Evolutionary conservation across 2,113 vertebrate species (phyloP), one percentile per base, ranked within the genome.

Genomic region (Lamprologus lemairii): DNA sequence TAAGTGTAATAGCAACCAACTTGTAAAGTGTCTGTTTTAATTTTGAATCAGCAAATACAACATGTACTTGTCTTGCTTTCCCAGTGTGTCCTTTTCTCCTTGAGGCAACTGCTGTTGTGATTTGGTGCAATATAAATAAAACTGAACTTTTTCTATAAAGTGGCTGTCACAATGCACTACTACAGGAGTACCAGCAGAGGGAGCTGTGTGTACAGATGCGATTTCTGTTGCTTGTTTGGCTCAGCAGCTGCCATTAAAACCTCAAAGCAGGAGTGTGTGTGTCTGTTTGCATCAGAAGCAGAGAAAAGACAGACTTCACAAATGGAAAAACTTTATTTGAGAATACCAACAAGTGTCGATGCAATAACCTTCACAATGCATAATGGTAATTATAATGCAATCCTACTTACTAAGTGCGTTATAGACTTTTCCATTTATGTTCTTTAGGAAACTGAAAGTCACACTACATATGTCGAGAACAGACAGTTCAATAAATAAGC

Each of bases 251-350:
- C 7, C 3, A 23, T 21, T 9, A 5, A 31, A 42, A 60, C 19
- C 9, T 45, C 16, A 31, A 40, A 79, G 33, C 33, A 68, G 60
- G 10, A 10, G n/a, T 73, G 19, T 33, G 19, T 31, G 23, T 68
- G 75, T 73, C 53, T 68, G 63, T 21, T 26, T 68, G 71, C 37
- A 19, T 53, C 55, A 6, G 19, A 83, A 23, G n/a, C 21, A 93
- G 78, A 94, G 47, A 94, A 90, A 92, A 84, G 82, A 90, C 92
- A 87, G 83, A 80, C 49, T 86, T 96, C 94, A 96, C 96, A 96
- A 96, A 96, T 96, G 94, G 94, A 96, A 97, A 96, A 93, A 93
- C 94, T 97, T 96, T 97, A 96, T 96, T 97, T 93, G 89, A 95
- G 94, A 95, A 96, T 91, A 95, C 92, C 95, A 96, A 95, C 95